These are phyloP conservation scores for Xiphias gladius DNA, from an alignment of 2,113 vertebrate species.

Conservation along the genomic window DNA sequence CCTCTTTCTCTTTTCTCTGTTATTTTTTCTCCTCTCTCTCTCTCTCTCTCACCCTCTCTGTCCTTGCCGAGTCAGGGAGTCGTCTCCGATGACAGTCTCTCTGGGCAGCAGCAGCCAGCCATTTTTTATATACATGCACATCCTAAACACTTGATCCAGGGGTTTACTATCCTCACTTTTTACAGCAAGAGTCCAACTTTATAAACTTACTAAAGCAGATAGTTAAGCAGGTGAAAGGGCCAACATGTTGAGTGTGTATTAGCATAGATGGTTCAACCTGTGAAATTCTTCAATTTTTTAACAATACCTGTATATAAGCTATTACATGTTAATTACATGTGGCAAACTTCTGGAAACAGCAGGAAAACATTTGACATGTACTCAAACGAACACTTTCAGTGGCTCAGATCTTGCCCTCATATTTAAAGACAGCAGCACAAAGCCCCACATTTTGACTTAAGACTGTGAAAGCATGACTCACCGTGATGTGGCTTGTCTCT, in stretches of 20 bases:
- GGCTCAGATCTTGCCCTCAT: neutral
- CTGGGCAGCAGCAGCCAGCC: slow-evolving; percentile 35
- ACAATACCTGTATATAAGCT: neutral
- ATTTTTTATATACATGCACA: slow-evolving; percentile 67
- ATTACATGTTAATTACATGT: neutral
- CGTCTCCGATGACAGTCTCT: slow-evolving; percentile 73
- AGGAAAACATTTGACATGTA: neutral
- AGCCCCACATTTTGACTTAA: slow-evolving; percentile 24
- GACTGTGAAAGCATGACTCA: slow-evolving; percentile 70
- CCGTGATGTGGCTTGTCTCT: slow-evolving; percentile 81
- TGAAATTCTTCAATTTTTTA: neutral
- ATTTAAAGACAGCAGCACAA: slow-evolving; percentile 22
- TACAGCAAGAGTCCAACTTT: slow-evolving; percentile 17
- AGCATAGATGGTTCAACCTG: neutral
- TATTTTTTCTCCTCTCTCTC: slow-evolving; percentile 29
- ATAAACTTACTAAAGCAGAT: slow-evolving; percentile 7
- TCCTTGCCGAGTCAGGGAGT: slow-evolving; percentile 81
- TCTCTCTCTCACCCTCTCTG: slow-evolving; percentile 41
- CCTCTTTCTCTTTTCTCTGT: slow-evolving; percentile 19
- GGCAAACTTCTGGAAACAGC: neutral
- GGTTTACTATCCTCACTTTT: slow-evolving; percentile 23
- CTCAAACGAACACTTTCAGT: neutral
- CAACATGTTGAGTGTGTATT: neutral
- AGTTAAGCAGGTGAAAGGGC: slow-evolving; percentile 7
- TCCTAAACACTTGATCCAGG: slow-evolving; percentile 8